A percentile compares a stretch with the other conserved stretches of the same genome.
phyloP scores from a whole-genome alignment of 2,888 invertebrate genomes.

The Xestoiulus laeticollis region DNA sequence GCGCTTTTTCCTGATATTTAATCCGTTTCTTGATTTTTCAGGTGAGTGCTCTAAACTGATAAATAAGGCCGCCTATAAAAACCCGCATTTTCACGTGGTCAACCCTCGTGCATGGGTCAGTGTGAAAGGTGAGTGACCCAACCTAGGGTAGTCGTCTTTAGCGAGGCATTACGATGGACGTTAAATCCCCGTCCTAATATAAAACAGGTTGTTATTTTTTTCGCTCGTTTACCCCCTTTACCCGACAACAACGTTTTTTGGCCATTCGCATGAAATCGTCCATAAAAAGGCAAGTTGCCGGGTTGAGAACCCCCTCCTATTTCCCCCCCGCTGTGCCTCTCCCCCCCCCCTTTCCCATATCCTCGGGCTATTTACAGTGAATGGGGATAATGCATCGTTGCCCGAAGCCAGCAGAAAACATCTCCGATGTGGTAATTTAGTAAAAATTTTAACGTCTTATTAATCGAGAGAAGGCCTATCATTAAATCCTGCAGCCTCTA shows the following conservation, averaged over 20 bases:
- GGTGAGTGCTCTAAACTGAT: slow-evolving; percentile 20
- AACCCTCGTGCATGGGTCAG: slow-evolving; percentile 35
- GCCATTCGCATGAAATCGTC: slow-evolving; percentile 30
- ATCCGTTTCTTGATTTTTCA: slow-evolving; percentile 35
- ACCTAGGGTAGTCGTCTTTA: slow-evolving; percentile 40
- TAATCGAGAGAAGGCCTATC: slow-evolving; percentile 40
- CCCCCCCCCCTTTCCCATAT: background rate
- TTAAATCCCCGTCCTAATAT: slow-evolving; percentile 35
- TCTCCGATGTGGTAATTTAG: slow-evolving; percentile 36
- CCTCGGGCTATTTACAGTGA: slow-evolving; percentile 16
- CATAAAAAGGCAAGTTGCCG: slow-evolving; percentile 27
- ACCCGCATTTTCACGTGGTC: slow-evolving; percentile 23
- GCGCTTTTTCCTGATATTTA: background rate
- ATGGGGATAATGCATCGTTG: slow-evolving; percentile 39
- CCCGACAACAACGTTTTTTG: slow-evolving; percentile 22
- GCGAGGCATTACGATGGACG: slow-evolving; percentile 30
- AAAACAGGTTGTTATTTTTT: slow-evolving; percentile 43
- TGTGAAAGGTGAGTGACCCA: slow-evolving; percentile 41
- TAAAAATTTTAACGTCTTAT: slow-evolving; percentile 36
- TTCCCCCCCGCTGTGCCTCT: background rate
- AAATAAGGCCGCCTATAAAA: background rate
- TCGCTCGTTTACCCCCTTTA: slow-evolving; percentile 39
- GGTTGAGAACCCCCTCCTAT: background rate
- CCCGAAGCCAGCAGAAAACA: background rate
- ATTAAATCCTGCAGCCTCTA: slow-evolving; percentile 40